A percentile compares a stretch with the other conserved stretches of the same genome.
These are phyloP conservation scores for Cerceris rybyensis DNA, from an alignment of 2,888 invertebrate genomes.

Conservation along the genomic window DNA sequence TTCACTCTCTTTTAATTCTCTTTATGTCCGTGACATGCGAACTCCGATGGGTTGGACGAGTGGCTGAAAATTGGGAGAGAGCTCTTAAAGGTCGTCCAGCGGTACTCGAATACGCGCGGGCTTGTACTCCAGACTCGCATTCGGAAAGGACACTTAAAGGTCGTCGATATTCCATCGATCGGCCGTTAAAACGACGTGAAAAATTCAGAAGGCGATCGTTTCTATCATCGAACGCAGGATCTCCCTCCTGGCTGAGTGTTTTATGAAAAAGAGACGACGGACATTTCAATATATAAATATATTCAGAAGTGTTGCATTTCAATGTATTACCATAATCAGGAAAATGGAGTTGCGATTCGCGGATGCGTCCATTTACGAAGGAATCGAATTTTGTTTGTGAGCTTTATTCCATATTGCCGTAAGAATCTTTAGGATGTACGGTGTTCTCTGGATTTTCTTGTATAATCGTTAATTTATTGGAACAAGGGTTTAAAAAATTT, in stretches of 20 bases:
- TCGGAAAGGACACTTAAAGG: slow-evolving; percentile 53
- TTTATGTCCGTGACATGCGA: neutral
- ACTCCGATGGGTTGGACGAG: neutral
- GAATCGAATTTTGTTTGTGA: too few relatives aligned
- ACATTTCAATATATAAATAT: slow-evolving; percentile 39
- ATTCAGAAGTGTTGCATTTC: neutral
- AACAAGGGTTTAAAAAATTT: too few relatives aligned
- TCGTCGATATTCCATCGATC: slow-evolving; percentile 55
- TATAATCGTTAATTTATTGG: too few relatives aligned
- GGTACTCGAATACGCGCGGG: slow-evolving; percentile 8
- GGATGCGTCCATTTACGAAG: too few relatives aligned
- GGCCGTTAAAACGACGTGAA: slow-evolving; percentile 41
- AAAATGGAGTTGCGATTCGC: neutral
- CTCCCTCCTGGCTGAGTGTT: slow-evolving; percentile 10
- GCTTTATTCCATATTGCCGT: too few relatives aligned
- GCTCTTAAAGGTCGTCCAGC: slow-evolving; percentile 40
- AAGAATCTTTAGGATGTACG: too few relatives aligned
- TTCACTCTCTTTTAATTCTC: neutral
- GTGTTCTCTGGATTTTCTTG: too few relatives aligned
- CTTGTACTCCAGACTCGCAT: slow-evolving; percentile 10
- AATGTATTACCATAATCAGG: neutral
- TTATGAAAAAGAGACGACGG: slow-evolving; percentile 43
- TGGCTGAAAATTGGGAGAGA: slow-evolving; percentile 27
- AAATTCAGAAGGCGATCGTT: slow-evolving; percentile 44
- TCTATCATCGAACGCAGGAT: neutral